Base-by-base conservation (phyloP, 2,797 vertebrate genomes). In the Propithecus perrieri region DNA sequence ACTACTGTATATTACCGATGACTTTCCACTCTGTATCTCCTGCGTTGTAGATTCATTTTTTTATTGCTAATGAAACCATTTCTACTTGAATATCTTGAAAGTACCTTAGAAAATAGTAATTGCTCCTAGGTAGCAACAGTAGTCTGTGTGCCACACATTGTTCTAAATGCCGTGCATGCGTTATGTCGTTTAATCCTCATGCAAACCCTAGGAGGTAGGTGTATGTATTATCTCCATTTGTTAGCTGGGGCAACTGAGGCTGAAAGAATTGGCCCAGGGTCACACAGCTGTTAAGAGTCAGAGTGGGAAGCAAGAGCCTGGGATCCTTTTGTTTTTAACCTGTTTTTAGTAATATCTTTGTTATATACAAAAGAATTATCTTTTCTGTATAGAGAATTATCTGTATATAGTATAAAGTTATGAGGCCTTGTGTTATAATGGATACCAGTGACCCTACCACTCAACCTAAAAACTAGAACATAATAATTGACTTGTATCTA, bases 251-350 rank as follows among this genome's bases (percentile, higher is more conserved):
- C 83, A 88, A 93, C 55, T 63, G 41, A 78, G 85, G 86, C 53
- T 69, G 5, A 57, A 96, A 74, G 41, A 69, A 55, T 26, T 91
- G 95, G 74, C 75, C 91, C 88, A 59, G 78, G 30, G 13, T 83
- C 61, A 8, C 48, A 91, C 13, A 88, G 80, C 94, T 95, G 63
- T n/a, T 86, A 86, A 78, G 88, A 95, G 80, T 53, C 84, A 80
- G 41, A 65, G 24, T 61, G 18, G n/a, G 55, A 53, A 71, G 43
- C 30, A 75, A 75, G 59, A 85, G 14, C 13, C 41, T 67, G 35
- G 48, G 46, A 26, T 72, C 46, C 28, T 65, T 83, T 85, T 71
- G 80, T 89, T 59, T 79, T 75, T 46, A 83, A 43, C 35, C 15
- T 85, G 6, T 76, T 69, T 76, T 85, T 86, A 93, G 72, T 88